A percentile compares a stretch with the other conserved stretches of the same genome.
phyloP scores from a whole-genome alignment of 2,797 vertebrate species.

The Acipenser oxyrinchus region DNA sequence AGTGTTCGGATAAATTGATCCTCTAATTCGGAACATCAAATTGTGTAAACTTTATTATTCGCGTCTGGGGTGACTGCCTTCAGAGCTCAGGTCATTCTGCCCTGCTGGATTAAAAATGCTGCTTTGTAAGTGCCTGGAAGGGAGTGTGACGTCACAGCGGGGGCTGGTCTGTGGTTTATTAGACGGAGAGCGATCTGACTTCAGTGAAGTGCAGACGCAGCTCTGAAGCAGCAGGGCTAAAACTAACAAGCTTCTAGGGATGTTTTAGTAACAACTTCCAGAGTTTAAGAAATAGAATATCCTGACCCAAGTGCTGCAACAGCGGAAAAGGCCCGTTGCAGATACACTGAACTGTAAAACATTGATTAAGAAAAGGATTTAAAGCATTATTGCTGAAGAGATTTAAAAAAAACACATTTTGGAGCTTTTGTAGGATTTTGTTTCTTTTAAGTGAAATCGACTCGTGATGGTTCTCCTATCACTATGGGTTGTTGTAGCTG shows the following conservation, averaged over 20 bases:
- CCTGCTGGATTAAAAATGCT: constrained; percentile 20
- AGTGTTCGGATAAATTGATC: neutral
- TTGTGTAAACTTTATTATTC: neutral
- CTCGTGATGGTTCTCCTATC: constrained; percentile 81
- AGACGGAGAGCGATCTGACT: constrained; percentile 47
- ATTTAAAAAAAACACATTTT: neutral
- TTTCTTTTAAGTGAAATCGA: constrained; percentile 38
- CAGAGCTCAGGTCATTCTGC: neutral
- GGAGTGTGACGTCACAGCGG: constrained; percentile 54
- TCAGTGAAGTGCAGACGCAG: constrained; percentile 39
- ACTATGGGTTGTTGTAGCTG: constrained; percentile 64
- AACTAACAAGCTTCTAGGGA: constrained; percentile 30
- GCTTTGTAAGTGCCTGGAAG: constrained; percentile 26
- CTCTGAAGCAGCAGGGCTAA: constrained; percentile 46
- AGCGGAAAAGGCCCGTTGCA: constrained; percentile 27
- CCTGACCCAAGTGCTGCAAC: constrained; percentile 45
- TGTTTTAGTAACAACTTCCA: constrained; percentile 39
- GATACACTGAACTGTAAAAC: constrained; percentile 24
- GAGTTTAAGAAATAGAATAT: constrained; percentile 32
- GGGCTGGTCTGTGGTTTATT: constrained; percentile 60
- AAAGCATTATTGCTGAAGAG: neutral
- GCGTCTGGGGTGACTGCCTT: neutral
- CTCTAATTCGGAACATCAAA: neutral
- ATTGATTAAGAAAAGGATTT: neutral
- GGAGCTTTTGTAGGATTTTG: constrained; percentile 22